Evolutionary conservation across 2,888 invertebrate species (phyloP).

Genomic region (Troilus luridus): DNA sequence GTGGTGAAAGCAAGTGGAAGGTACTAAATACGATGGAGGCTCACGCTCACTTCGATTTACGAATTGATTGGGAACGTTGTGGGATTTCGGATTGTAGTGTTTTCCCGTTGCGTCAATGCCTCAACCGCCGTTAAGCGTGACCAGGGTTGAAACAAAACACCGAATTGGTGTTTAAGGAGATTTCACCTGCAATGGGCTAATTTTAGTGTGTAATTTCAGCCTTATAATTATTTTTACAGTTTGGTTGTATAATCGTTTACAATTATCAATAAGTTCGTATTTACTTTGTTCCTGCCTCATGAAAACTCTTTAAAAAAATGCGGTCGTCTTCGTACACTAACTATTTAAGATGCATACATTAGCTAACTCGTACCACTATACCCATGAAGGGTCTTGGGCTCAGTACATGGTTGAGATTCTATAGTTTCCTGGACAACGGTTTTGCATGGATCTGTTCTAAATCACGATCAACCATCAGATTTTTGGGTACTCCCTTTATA

Average conservation of each 20-base stretch:
- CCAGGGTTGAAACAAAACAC: neutral
- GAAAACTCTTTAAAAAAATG: neutral
- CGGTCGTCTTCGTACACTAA: too few relatives aligned
- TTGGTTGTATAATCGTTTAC: neutral
- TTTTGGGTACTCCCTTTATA: too few relatives aligned
- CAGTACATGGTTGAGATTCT: too few relatives aligned
- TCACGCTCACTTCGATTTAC: slow-evolving; percentile 5
- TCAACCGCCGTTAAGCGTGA: slow-evolving; percentile 1
- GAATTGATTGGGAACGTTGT: slow-evolving; percentile 4
- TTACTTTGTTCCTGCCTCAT: neutral
- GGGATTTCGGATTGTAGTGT: neutral
- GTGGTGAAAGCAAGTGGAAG: neutral
- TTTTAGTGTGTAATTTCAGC: neutral
- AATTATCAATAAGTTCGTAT: neutral
- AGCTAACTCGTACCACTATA: too few relatives aligned
- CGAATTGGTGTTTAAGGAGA: neutral
- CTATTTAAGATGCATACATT: too few relatives aligned
- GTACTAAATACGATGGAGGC: neutral
- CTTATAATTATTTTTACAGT: neutral
- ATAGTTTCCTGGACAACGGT: too few relatives aligned
- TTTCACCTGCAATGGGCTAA: neutral
- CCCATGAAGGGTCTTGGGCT: too few relatives aligned
- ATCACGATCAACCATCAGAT: too few relatives aligned
- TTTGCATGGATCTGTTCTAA: too few relatives aligned
- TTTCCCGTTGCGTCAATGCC: neutral